Base-by-base conservation (phyloP, 2,888 invertebrate genomes). In the Clanis bilineata region DNA sequence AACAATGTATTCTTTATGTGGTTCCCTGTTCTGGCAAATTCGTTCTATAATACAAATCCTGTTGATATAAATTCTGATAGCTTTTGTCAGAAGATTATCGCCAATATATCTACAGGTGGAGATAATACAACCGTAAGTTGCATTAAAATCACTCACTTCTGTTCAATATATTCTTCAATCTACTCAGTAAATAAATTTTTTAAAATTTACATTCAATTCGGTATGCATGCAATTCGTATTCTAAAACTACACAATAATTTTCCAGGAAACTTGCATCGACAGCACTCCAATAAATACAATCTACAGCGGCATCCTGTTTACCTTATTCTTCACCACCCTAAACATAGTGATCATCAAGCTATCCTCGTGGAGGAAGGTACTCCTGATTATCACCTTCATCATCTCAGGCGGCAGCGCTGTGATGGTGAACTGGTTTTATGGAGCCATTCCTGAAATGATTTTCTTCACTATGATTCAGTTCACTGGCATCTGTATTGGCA, bases 231-330 rank as follows among this genome's bases (percentile, higher is more conserved):
- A 21, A 15, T 10, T 21, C 22, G 1, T 21, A 45, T 32, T 9
- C 32, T 9, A 32, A 32, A 32, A 7, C 32, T 3, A 32, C 5
- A 32, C 32, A 25, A n/a, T 39, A 4, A 43, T 22, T n/a, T 76
- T 55, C 7, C 72, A 86, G 86, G 59, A 63, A 3, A 12, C 58
- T 1, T 94, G 94, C 70, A 56, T 28, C 28, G 56, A 60, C 21
- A 39, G 6, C 3, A 60, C 36, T 1, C 32, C 47, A 39, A 45
- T 21, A 56, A 23, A 62, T 41, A 22, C 73, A 66, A 94, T 95
- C 45, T 83, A 93, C 66, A 93, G 94, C 47, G 93, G 95, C 4
- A 85, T 95, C 9, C 74, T 90, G 0, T 93, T 94, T 66, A 95
- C 95, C 0, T 71, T 88, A 0, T 89, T 93, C 47, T 94, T 94